Evolutionary conservation across 1,140 invertebrate genomes (phyloP), one percentile per base, ranked within the genome.

Genomic region (Plutomurus gul): DNA sequence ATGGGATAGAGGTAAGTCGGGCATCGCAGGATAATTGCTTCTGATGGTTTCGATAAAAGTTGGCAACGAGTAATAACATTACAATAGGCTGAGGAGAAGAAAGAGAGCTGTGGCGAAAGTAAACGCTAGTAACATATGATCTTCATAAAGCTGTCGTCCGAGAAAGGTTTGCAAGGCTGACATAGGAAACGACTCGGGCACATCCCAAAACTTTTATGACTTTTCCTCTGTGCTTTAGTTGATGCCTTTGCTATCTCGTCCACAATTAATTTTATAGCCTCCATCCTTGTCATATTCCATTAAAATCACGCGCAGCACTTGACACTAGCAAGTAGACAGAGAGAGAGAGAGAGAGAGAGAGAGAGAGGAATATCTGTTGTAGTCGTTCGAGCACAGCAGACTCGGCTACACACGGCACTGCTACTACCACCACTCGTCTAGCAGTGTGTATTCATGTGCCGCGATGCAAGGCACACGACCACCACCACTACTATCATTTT

Each of bases 241-340:
- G 27, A 49, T 60, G 76, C 51, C 36, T 77, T 75, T 51, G n/a
- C 79, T 81, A 80, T 81, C 78, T 82, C 78, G 20, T 80, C 78
- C 78, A 82, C 82, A 83, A 83, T 83, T 83, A 83, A 83, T 83
- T 83, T 83, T 83, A 83, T 81, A 82, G 82, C 76, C 73, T 81
- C 71, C 78, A 73, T 81, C 82, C 80, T 82, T 82, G 80, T 80
- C 80, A 83, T 80, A 75, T 82, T 80, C 81, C 82, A 83, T 83
- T 83, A 83, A 82, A 83, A 83, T 83, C 78, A 82, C 74, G 80
- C 80, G 49, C 56, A 81, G 36, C 71, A 76, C 71, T 74, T 74
- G 73, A 75, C 71, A 79, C 71, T 56, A 49, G 25, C 7, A 33
- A 18, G 7, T 5, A 33, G 30, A n/a, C 7, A 18, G 3, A 16